Base-by-base conservation (phyloP, 1,140 invertebrate species). In the Drosophila quadrilineata region DNA sequence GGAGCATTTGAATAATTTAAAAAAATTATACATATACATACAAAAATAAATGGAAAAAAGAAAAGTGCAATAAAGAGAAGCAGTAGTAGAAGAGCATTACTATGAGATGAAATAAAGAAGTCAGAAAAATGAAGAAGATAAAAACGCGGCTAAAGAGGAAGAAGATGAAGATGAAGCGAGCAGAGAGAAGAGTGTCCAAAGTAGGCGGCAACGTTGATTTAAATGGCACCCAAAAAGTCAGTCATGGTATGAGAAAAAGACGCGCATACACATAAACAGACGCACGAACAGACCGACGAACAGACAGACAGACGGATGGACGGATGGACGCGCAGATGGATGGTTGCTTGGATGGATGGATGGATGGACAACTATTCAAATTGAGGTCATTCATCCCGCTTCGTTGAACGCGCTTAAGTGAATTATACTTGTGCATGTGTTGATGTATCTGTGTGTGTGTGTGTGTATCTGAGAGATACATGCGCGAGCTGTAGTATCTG, bases 321-420 rank as follows among this genome's bases (percentile, higher is more conserved):
- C 29, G 12, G 46, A 36, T 16, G 9, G 26, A 28, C n/a, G 12
- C 14, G 21, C 38, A 40, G 60, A 56, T 17, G 33, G 45, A n/a
- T n/a, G n/a, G 6, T 36, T 8, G 33, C 12, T 6, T 35, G 31
- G 31, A 35, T 35, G 12, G 41, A 21, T 49, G 31, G 65, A 29
- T 53, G 48, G 65, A 71, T 50, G 64, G 60, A 71, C 54, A 71
- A 75, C 80, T 88, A 88, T 88, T 88, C 85, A 88, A 88, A 88
- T 88, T 88, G 85, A 88, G 85, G 85, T 88, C 85, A 88, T 88
- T 88, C 85, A 88, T 88, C 85, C 84, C 85, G 85, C 85, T 88
- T 88, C 85, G 85, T 88, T 88, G 82, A 80, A 26, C 80, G 65
- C 74, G 79, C 79, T 84, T 84, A 84, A 84, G 79, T 84, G 79